A percentile compares a stretch with the other conserved stretches of the same genome.
These are phyloP conservation scores for Rhipidura dahli DNA, from an alignment of 2,113 vertebrate genomes.

Conservation along the genomic window DNA sequence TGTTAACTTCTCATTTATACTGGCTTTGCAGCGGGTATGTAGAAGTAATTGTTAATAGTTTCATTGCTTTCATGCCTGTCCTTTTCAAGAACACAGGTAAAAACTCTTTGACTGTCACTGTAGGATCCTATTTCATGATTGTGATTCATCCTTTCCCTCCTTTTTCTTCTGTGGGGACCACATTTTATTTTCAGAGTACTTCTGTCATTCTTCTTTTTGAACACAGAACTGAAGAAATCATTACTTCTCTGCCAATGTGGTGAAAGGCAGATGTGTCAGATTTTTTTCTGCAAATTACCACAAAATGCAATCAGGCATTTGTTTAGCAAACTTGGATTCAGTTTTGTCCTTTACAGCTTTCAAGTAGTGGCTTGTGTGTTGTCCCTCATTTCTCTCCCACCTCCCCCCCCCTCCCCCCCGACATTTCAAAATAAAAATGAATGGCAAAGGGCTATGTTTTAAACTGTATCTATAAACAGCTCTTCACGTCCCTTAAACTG, in stretches of 20 bases:
- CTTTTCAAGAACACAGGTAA: slow-evolving; percentile 36
- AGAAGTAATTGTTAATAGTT: slow-evolving; percentile 28
- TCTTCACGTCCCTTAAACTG: not conserved
- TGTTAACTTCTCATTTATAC: slow-evolving; percentile 11
- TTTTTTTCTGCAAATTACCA: not conserved
- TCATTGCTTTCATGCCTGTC: not conserved
- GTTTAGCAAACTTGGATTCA: not conserved
- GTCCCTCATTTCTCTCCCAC: not conserved
- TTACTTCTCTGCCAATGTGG: not conserved
- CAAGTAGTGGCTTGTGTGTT: not conserved
- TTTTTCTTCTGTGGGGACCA: not conserved
- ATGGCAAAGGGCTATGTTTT: not conserved
- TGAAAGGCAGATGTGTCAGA: not conserved
- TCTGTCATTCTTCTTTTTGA: not conserved
- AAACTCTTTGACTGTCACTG: slow-evolving; percentile 8
- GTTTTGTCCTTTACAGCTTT: not conserved
- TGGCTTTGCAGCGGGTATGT: slow-evolving; percentile 10
- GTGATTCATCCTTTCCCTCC: not conserved
- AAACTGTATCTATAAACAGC: not conserved
- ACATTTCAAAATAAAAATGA: not conserved
- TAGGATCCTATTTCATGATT: slow-evolving; percentile 11
- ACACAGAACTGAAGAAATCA: not conserved
- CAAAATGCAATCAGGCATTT: not conserved
- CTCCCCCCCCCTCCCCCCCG: rapidly evolving
- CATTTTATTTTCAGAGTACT: not conserved